Base-by-base conservation (phyloP, 2,113 vertebrate species). In the Neolamprologus sp. region DNA sequence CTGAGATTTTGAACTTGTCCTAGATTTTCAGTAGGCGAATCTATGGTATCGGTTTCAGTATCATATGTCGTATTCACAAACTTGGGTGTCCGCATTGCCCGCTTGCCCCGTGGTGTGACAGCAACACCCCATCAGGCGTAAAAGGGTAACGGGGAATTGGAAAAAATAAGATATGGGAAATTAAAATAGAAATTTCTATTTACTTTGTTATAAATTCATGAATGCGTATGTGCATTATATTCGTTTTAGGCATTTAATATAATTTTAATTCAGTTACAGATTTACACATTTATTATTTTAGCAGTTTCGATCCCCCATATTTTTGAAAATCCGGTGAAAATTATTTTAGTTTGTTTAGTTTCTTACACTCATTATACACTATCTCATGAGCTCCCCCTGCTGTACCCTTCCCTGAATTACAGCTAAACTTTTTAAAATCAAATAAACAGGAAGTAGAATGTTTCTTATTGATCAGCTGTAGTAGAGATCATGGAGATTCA, bases 251-350 rank as follows among this genome's bases (percentile, higher is more conserved):
- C 42, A 47, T 75, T 28, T 28, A 0, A 28, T 75, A 11, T 26
- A 2, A 78, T 49, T 49, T 78, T 31, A 49, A 19, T 78, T 78
- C 16, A 33, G 17, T 78, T 78, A 47, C 45, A 31, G 73, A 51
- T 78, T 78, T 78, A 45, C 40, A 71, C 0, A 73, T 73, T 45
- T 16, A 78, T 78, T 51, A 78, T 78, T 33, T 78, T 78, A 51
- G 73, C 2, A 31, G 73, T 49, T 33, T 78, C 0, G 1, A 78
- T 0, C 26, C 0, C 4, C 73, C 10, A 51, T 13, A 78, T 13
- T 0, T 78, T 12, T 78, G 26, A 28, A 51, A 49, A 31, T 8
- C 26, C 0, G 1, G 23, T 75, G 42, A 45, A 73, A 73, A 73
- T 73, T 73, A 2, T 73, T 26, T 73, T 17, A 4, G 37, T n/a